Evolutionary conservation across 2,113 vertebrate genomes (phyloP).

Genomic region (Actenoides hombroni): DNA sequence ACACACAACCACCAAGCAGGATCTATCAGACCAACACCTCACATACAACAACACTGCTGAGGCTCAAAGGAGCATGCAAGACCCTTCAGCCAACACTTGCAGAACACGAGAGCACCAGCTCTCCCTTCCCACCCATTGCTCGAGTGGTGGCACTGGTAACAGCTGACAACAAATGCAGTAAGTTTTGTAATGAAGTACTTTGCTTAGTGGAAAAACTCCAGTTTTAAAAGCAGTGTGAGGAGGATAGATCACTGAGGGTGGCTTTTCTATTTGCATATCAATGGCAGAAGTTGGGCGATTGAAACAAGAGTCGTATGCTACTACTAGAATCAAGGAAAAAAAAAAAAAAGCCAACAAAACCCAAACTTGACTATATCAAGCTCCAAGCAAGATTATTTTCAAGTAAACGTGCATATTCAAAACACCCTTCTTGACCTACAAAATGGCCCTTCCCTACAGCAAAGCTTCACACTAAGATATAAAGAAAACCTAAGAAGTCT

Average conservation of each 20-base stretch:
- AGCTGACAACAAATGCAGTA: too few species aligned
- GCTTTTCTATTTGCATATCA: neutral
- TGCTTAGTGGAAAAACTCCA: neutral
- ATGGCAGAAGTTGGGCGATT: neutral
- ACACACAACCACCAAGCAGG: neutral
- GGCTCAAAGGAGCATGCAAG: neutral
- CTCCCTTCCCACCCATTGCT: neutral
- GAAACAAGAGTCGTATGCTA: neutral
- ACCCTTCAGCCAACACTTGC: neutral
- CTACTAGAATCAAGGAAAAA: neutral
- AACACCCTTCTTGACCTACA: neutral
- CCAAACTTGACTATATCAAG: neutral
- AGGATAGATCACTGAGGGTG: neutral
- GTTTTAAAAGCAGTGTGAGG: neutral
- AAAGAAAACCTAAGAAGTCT: neutral
- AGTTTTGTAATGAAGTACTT: neutral
- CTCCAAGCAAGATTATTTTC: neutral
- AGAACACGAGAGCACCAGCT: fast-evolving
- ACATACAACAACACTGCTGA: neutral
- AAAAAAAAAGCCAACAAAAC: neutral
- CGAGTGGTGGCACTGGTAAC: neutral
- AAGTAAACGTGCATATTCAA: neutral
- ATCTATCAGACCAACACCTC: neutral
- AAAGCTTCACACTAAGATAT: neutral
- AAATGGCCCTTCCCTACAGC: neutral